These are phyloP conservation scores for Psittacula derbiana DNA, from an alignment of 2,797 vertebrate species.

Conservation along the genomic window DNA sequence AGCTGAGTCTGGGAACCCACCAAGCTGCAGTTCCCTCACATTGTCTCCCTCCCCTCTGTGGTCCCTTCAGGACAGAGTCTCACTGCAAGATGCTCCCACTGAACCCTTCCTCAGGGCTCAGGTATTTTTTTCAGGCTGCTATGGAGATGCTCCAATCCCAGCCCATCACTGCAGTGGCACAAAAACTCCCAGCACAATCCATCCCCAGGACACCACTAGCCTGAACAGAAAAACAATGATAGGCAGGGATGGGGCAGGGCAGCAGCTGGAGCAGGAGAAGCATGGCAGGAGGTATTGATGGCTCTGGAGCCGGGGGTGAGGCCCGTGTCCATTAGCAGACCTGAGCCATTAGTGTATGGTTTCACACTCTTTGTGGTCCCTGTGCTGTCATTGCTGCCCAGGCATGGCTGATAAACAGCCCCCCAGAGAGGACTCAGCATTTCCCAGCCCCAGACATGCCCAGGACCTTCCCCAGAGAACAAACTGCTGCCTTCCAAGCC, in stretches of 20 bases:
- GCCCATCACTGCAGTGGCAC: fast-evolving
- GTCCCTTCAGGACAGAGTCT: not conserved
- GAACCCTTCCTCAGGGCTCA: not conserved
- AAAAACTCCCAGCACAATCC: not conserved
- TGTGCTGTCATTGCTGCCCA: not conserved
- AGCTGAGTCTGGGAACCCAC: not conserved
- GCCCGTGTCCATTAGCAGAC: constrained; percentile 28
- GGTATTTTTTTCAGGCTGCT: not conserved
- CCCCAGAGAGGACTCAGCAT: not conserved
- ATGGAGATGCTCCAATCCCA: not conserved
- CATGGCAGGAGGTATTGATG: not conserved
- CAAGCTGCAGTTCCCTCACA: not conserved
- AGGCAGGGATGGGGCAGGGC: not conserved
- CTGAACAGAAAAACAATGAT: not conserved
- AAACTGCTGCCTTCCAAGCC: not conserved
- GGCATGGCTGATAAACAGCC: not conserved
- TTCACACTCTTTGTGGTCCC: constrained; percentile 26
- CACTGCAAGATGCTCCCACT: not conserved
- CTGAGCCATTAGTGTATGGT: constrained; percentile 38
- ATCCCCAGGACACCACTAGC: not conserved
- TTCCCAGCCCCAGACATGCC: not conserved
- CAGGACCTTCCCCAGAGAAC: not conserved
- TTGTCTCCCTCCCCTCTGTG: fast-evolving
- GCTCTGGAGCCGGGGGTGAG: not conserved
- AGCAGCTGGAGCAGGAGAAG: not conserved